A percentile compares a stretch with the other conserved stretches of the same genome.
These are phyloP conservation scores for Meteorus cinctellus DNA, from an alignment of 2,888 invertebrate species.

Conservation along the genomic window DNA sequence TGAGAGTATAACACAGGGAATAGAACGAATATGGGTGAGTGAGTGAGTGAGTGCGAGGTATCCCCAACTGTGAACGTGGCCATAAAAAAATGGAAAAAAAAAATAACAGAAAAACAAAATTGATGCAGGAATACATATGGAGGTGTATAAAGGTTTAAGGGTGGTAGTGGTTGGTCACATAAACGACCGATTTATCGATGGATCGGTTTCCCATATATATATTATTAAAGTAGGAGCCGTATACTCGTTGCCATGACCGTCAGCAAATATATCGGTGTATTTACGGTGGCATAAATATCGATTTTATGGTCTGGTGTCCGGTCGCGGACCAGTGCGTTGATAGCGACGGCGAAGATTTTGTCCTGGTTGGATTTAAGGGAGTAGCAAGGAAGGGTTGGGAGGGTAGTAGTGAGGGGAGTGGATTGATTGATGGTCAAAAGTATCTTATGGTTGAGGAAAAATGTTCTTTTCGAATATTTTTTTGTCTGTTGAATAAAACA, in stretches of 20 bases:
- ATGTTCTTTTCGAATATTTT: no score
- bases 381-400: background rate
- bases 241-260: slow-evolving; percentile 24
- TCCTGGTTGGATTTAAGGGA: background rate
- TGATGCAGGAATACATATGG: slow-evolving; percentile 5
- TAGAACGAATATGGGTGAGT: background rate
- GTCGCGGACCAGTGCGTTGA: slow-evolving; percentile 15
- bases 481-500: no score
- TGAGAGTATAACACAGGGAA: slow-evolving; percentile 3
- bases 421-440: background rate
- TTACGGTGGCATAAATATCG: slow-evolving; percentile 39
- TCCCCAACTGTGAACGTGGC: background rate
- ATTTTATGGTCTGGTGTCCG: slow-evolving; percentile 33
- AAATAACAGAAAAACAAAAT: background rate
- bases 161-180: slow-evolving; percentile 2
- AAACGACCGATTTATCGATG: slow-evolving; percentile 37
- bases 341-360: background rate
- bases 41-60: background rate
- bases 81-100: background rate
- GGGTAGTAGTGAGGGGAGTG: background rate
- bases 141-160: background rate
- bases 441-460: background rate
- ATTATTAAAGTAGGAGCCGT: background rate
- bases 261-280: slow-evolving; percentile 34
- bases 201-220: slow-evolving; percentile 24